Conservation (phyloP, 2,113 vertebrate genomes). For the Atherinomorus stipes region DNA sequence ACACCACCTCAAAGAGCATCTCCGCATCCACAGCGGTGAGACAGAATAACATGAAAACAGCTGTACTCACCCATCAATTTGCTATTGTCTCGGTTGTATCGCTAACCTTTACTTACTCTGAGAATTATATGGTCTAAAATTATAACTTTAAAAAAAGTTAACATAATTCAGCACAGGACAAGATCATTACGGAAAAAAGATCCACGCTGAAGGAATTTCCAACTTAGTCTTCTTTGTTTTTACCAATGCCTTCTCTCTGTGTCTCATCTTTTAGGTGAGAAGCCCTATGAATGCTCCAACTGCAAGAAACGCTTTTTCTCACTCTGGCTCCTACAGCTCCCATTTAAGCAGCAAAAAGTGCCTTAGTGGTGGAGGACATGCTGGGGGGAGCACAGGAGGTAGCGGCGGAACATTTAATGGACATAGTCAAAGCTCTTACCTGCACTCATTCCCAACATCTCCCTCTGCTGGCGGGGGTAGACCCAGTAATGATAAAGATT, state of each 20-base stretch:
- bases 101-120: slow-evolving; percentile 57
- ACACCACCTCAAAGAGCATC: slow-evolving; percentile 89
- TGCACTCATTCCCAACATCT: slow-evolving; percentile 73
- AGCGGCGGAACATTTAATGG: slow-evolving; percentile 64
- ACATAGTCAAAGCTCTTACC: slow-evolving; percentile 68
- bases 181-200: slow-evolving; percentile 27
- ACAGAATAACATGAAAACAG: slow-evolving; percentile 55
- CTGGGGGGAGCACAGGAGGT: slow-evolving; percentile 52
- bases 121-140: slow-evolving; percentile 45
- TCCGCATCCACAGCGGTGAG: slow-evolving; percentile 89
- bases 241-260: slow-evolving; percentile 20
- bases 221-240: slow-evolving; percentile 1
- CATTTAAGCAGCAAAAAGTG: slow-evolving; percentile 89
- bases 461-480: slow-evolving; percentile 69
- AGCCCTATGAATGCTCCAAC: slow-evolving; percentile 87
- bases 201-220: slow-evolving; percentile 22
- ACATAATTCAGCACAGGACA: slow-evolving; percentile 24
- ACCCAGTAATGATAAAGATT: slow-evolving; percentile 66
- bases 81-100: slow-evolving; percentile 49
- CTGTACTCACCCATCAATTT: slow-evolving; percentile 47
- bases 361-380: slow-evolving; percentile 68
- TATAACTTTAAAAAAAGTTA: slow-evolving; percentile 33
- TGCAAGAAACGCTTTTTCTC: slow-evolving; percentile 88
- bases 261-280: slow-evolving; percentile 79
- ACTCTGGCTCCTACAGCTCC: slow-evolving; percentile 88